A percentile compares a stretch with the other conserved stretches of the same genome.
Conservation (phyloP, 2,113 vertebrate species). For the Callionymus lyra region DNA sequence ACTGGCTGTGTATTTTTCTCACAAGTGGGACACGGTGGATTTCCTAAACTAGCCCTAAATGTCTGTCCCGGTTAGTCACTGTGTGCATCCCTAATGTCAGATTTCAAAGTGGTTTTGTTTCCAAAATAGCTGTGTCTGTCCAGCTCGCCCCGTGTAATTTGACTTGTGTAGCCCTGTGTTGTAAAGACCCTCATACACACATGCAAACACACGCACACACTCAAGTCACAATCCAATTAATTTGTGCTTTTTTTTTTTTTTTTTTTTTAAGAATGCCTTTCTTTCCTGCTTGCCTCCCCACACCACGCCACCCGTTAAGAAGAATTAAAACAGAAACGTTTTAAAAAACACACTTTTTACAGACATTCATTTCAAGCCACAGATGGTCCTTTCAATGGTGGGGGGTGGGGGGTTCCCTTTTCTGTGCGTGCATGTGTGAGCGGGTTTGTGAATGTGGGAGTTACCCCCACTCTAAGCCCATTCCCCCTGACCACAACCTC, state of each 20-base stretch:
- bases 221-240: slow-evolving; percentile 39
- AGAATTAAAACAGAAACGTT: slow-evolving; percentile 60
- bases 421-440: slow-evolving; percentile 9
- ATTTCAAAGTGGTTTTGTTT: slow-evolving; percentile 63
- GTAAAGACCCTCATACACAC: slow-evolving; percentile 25
- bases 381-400: slow-evolving; percentile 75
- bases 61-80: slow-evolving; percentile 36
- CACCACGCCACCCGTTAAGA: slow-evolving; percentile 49
- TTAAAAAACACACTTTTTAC: slow-evolving; percentile 50
- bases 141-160: slow-evolving; percentile 64
- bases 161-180: slow-evolving; percentile 53
- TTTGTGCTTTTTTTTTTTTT: slow-evolving; percentile 40
- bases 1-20: slow-evolving; percentile 26
- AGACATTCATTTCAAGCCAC: slow-evolving; percentile 72
- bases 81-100: slow-evolving; percentile 44
- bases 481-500: slow-evolving; percentile 3
- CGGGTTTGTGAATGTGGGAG: slow-evolving; percentile 56
- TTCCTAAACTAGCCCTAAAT: slow-evolving; percentile 44
- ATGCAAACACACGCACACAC: slow-evolving; percentile 18
- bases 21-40: slow-evolving; percentile 50
- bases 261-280: slow-evolving; percentile 44
- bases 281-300: slow-evolving; percentile 10
- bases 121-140: slow-evolving; percentile 64
- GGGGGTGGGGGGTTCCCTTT: slow-evolving; percentile 40
- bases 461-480: slow-evolving; percentile 15